Base-by-base conservation (phyloP, 2,113 vertebrate genomes). In the Pterocles orientalis region DNA sequence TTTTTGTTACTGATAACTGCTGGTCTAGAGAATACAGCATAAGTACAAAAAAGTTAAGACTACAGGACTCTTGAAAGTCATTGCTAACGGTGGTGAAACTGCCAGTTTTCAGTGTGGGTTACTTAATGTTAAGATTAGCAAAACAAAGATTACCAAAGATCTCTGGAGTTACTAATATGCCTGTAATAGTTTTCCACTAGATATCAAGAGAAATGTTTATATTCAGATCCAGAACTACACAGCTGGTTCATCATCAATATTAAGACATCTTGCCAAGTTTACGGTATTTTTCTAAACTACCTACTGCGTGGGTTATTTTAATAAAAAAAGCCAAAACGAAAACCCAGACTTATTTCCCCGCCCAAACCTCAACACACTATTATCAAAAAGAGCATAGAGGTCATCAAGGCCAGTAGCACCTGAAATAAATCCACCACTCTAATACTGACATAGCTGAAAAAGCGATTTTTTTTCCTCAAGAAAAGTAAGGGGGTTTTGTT, bases 81-180 rank as follows among this genome's bases (percentile, higher is more conserved):
- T 26, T 82, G 66, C 23, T 65, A 68, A 62, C 19, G 43, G 43
- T 7, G 12, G 10, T 25, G 75, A 94, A 88, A 25, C 47, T 62
- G 58, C 16, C 70, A 91, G 17, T n/a, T 88, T 71, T 92, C 70
- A 91, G 41, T 25, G 58, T 53, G 50, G 82, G 47, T 93, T 93
- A 76, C 28, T 56, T 78, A 82, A 82, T 43, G 43, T 76, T 85
- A 71, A 69, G 57, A 82, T 76, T 82, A 93, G 25, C 4, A 26
- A 88, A 95, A 89, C 82, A 51, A 83, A 81, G 84, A 92, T 92
- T 86, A 86, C 25, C 28, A 54, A 81, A 88, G 83, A 80, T 84
- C 82, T 84, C 76, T 80, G 39, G 70, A 85, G 94, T 81, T 61
- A 79, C 81, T 86, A 90, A 89, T 56, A 92, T 60, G 77, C 50